Base-by-base conservation (phyloP, 2,888 invertebrate genomes). In the Microplitis deprimator region DNA sequence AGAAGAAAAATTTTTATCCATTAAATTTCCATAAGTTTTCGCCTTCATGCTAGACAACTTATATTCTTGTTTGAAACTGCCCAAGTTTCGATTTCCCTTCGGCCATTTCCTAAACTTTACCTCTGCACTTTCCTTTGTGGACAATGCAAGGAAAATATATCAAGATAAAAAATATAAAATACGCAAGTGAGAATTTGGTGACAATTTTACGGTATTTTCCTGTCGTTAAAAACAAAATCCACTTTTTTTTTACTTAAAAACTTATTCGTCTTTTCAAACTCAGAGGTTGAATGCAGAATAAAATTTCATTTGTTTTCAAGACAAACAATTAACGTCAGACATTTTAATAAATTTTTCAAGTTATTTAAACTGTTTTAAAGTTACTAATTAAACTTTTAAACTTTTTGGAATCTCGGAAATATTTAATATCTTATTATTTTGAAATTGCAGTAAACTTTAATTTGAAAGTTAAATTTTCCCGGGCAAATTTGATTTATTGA, bases 231-330 rank as follows among this genome's bases (percentile, higher is more conserved):
- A 68, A 72, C 65, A 69, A 73, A 77, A 68, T 73, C 70, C 69
- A 77, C 70, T 77, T 40, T 62, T 73, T 73, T 64, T 59, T 50
- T 68, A 65, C 69, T 77, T 70, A 7, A 29, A 60, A 39, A 60
- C 60, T 29, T 60, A 59, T 40, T 20, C 17, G 16, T 70, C 29
- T 70, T 72, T 50, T 20, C 0, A 17, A 41, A 10, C 61, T 8
- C 17, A 8, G 60, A 40, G 8, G 13, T 40, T 73, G 10, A 13
- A 10, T 40, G 39, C 50, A 50, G 20, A 60, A n/a, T 38, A n/a
- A 67, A 67, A 67, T 39, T 29, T 39, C 50, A 50, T 50, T 50
- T 50, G 50, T 50, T 50, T 50, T 13, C 13, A 13, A 50, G 13
- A 8, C 8, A 67, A 13, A 1, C 17, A n/a, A 60, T 39, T 20